Percentiles rank a stretch among this genome's conserved stretches.
These are phyloP conservation scores for Drosophila merina DNA, from an alignment of 2,888 invertebrate genomes.

Conservation along the genomic window DNA sequence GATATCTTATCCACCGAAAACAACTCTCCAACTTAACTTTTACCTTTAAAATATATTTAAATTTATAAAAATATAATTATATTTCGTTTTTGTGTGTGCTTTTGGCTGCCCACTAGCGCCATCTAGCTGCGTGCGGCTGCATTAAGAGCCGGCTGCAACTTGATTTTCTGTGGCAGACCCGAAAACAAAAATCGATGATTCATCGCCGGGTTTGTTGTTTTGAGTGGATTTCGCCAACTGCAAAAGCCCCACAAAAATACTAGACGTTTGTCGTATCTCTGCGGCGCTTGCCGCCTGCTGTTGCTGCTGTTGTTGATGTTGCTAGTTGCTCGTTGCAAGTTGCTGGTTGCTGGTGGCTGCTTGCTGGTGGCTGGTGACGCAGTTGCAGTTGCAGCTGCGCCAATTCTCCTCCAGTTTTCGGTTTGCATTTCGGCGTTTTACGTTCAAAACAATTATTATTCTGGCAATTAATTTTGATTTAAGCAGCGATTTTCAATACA, in stretches of 20 bases:
- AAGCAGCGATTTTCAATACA: slow-evolving; percentile 78
- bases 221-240: slow-evolving; percentile 60
- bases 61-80: not conserved
- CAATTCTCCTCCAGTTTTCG: slow-evolving; percentile 68
- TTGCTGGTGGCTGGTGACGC: slow-evolving; percentile 45
- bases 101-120: slow-evolving; percentile 71
- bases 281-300: slow-evolving; percentile 74
- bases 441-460: slow-evolving; percentile 81
- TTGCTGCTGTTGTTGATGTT: slow-evolving; percentile 47
- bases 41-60: not conserved
- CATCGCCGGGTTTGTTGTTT: slow-evolving; percentile 75
- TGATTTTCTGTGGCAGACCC: slow-evolving; percentile 52
- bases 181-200: slow-evolving; percentile 70
- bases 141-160: slow-evolving; percentile 59
- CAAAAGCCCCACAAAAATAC: slow-evolving; percentile 56
- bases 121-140: slow-evolving; percentile 72
- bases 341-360: not conserved
- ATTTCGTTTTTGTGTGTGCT: slow-evolving; percentile 13
- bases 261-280: slow-evolving; percentile 69
- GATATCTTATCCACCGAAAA: not conserved
- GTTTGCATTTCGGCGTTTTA: slow-evolving; percentile 65
- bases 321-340: slow-evolving; percentile 37
- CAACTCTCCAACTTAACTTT: not conserved
- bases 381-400: slow-evolving; percentile 69
- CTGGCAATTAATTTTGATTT: slow-evolving; percentile 82